phyloP scores from a whole-genome alignment of 2,888 invertebrate genomes.

The Sinhomidia bicolor region DNA sequence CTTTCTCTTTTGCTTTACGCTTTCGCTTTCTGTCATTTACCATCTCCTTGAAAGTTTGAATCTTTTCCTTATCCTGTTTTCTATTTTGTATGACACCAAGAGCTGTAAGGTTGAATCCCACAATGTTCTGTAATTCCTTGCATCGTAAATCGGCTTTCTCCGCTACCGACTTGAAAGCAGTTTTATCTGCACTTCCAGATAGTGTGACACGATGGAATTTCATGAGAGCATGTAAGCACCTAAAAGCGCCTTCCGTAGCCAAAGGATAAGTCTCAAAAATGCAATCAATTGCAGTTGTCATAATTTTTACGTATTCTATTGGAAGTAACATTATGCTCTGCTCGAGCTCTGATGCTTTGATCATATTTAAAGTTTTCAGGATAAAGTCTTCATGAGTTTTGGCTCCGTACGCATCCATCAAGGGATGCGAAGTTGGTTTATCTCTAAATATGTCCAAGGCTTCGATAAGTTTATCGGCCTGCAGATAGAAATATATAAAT shows the following conservation, averaged over 20 bases:
- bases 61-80: conserved; percentile 88
- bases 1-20: conserved; percentile 85
- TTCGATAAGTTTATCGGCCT: conserved; percentile 95
- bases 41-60: conserved; percentile 90
- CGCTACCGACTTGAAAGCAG: conserved; percentile 68
- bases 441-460: conserved; percentile 90
- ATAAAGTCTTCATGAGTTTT: conserved; percentile 90
- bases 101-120: conserved; percentile 93
- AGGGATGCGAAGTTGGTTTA: conserved; percentile 82
- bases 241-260: conserved; percentile 76
- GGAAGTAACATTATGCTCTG: conserved; percentile 79
- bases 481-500: conserved; percentile 80
- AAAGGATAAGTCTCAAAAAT: conserved; percentile 77
- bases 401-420: conserved; percentile 91
- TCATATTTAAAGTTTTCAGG: conserved; percentile 88
- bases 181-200: conserved; percentile 67
- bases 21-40: conserved; percentile 86
- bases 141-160: conserved; percentile 73
- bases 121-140: conserved; percentile 86
- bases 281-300: conserved; percentile 75
- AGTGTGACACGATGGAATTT: conserved; percentile 78
- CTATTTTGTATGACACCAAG: conserved; percentile 89
- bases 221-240: conserved; percentile 74
- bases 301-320: conserved; percentile 74
- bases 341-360: conserved; percentile 83